Conservation (phyloP, 2,113 vertebrate genomes). For the Corvus moneduloides region DNA sequence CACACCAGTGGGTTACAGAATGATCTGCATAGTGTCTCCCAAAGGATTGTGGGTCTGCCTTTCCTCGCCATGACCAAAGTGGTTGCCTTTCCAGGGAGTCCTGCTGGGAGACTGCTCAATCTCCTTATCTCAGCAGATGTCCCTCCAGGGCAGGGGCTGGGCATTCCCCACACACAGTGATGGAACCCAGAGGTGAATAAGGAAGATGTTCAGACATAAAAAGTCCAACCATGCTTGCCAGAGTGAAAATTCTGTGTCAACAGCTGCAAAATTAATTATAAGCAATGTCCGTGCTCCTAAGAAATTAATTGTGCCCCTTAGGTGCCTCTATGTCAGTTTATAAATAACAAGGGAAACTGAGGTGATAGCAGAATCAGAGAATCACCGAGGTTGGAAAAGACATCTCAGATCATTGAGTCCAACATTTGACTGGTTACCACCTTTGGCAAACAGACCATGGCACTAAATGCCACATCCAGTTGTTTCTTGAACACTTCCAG, state of each 20-base stretch:
- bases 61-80: no score
- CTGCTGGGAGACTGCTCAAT: no score
- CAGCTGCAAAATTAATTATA: neutral
- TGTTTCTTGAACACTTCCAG: neutral
- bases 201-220: neutral
- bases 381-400: neutral
- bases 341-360: neutral
- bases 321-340: neutral
- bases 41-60: no score
- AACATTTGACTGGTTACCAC: neutral
- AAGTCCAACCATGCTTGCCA: neutral
- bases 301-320: neutral
- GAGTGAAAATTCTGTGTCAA: neutral
- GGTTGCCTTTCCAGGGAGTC: no score
- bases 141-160: no score
- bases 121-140: no score
- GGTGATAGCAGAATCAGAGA: neutral
- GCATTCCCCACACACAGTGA: neutral
- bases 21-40: no score
- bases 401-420: neutral
- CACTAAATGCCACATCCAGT: neutral
- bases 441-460: neutral
- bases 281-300: neutral
- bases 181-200: neutral
- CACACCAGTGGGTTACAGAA: no score